Conservation (phyloP, 2,113 vertebrate species). For the Myiozetetes cayanensis region DNA sequence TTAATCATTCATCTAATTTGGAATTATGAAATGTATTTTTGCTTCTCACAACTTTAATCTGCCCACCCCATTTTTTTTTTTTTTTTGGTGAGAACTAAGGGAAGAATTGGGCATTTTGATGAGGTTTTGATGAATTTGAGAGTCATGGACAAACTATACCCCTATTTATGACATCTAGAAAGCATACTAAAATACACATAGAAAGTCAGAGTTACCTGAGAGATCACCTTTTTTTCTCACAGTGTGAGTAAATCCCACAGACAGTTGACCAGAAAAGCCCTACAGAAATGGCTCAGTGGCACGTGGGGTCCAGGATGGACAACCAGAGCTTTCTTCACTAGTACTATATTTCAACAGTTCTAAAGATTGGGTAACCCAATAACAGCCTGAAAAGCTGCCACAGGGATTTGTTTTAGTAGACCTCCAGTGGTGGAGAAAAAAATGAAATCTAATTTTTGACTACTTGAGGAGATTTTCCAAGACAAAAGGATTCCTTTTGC, state of each 20-base stretch:
- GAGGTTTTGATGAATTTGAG: background rate
- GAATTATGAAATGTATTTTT: background rate
- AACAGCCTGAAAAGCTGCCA: background rate
- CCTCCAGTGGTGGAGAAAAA: fast-evolving
- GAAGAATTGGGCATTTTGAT: background rate
- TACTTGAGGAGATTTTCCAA: background rate
- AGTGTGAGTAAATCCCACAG: background rate
- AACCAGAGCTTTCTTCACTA: background rate
- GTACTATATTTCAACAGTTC: too few species aligned
- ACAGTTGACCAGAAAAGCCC: background rate
- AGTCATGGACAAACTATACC: background rate
- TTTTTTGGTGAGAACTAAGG: background rate
- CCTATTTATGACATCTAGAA: background rate
- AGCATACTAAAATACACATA: background rate
- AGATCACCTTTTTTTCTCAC: background rate
- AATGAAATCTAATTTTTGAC: background rate
- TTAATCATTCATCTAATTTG: background rate
- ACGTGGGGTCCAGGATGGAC: background rate
- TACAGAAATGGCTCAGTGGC: background rate
- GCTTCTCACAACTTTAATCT: background rate
- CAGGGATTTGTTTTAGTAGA: background rate
- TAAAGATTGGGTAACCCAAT: background rate
- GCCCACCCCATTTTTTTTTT: background rate
- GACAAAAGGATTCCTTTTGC: background rate
- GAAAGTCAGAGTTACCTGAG: background rate